Evolutionary conservation across 2,113 vertebrate species (phyloP), one percentile per base, ranked within the genome.

Genomic region (Spermophilus dauricus): DNA sequence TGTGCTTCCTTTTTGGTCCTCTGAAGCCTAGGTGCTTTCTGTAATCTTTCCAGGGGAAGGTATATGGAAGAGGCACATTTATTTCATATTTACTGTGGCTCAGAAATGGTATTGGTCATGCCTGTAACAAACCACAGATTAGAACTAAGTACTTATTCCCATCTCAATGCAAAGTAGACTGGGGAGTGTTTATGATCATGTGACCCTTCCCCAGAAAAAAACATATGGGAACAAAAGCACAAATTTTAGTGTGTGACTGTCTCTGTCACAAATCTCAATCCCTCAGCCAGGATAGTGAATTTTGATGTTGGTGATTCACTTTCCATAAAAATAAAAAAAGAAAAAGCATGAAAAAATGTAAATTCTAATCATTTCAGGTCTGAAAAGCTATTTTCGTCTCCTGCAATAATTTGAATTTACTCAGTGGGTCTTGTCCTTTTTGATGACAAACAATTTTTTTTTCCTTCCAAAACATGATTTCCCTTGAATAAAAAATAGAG

Each of bases 401-500:
- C 95, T 96, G 53, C 93, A 98, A 97, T 98, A 89, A 98, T 94
- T 96, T 96, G 94, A 95, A 97, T 97, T 98, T 97, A 97, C 69
- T 87, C 34, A 77, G 61, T 98, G 61, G 51, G 45, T 61, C 96
- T 98, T 98, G 95, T 97, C 97, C 94, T 97, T 98, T 98, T 95
- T 94, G 95, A 83, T 98, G 98, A 98, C 98, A 98, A 98, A 61
- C 81, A 98, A 97, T 98, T 97, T 98, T n/a, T n/a, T n/a, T 96
- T 96, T 32, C 92, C 95, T 97, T 96, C 61, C 0, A 0, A 98
- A 98, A 98, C 91, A 98, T 98, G 97, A 98, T 98, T 98, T 98
- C 82, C 80, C 75, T 97, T 98, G 98, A 98, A 98, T 98, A 98
- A 98, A 98, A 98, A 98, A 98, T 97, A 97, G 90, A 96, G 93